phyloP scores from a whole-genome alignment of 2,113 vertebrate genomes.

The Seriola rivoliana region DNA sequence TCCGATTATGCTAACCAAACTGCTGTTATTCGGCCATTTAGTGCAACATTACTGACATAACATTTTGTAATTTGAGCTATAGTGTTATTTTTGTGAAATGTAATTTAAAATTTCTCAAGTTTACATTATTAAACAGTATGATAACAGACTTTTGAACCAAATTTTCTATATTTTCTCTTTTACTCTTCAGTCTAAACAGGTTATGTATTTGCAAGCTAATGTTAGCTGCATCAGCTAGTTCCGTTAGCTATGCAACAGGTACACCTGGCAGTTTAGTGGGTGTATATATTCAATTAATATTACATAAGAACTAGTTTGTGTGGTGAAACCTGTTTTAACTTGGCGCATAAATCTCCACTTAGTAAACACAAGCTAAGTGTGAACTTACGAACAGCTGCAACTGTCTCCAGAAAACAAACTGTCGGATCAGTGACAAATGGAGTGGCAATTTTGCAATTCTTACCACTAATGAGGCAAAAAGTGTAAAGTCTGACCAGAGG shows the following conservation, averaged over 20 bases:
- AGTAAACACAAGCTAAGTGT: neutral
- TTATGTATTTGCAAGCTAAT: neutral
- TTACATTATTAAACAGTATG: neutral
- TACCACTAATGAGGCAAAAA: neutral
- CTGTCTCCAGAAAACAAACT: neutral
- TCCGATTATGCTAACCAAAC: neutral
- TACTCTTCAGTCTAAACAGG: neutral
- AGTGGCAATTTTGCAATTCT: neutral
- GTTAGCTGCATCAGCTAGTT: neutral
- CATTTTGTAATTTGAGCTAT: constrained; percentile 2
- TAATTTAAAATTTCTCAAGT: neutral
- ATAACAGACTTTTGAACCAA: neutral
- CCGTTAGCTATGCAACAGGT: neutral
- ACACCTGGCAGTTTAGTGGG: neutral
- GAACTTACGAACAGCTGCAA: constrained; percentile 1
- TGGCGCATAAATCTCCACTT: neutral
- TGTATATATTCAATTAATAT: neutral
- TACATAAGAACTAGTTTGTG: neutral
- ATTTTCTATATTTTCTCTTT: neutral
- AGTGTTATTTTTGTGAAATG: neutral
- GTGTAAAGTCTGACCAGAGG: neutral
- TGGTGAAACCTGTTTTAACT: neutral
- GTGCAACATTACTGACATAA: neutral
- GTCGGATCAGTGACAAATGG: neutral
- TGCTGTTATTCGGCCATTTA: neutral